phyloP scores from a whole-genome alignment of 1,140 invertebrate species.

The Zaprionus tsacasi region DNA sequence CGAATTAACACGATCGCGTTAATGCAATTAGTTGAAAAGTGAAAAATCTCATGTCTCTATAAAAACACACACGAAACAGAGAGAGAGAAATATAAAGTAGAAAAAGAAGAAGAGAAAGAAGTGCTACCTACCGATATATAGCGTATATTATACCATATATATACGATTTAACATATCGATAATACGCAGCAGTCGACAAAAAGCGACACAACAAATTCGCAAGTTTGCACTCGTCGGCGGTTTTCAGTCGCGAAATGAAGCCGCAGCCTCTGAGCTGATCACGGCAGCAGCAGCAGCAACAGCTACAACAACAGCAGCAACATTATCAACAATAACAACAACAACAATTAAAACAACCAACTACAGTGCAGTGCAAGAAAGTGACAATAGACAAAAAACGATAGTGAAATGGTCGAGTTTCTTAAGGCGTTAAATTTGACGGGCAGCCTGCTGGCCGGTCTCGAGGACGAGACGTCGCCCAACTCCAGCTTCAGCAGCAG shows the following conservation, averaged over 20 bases:
- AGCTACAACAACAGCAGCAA: conserved; percentile 9
- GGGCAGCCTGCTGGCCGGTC: conserved; percentile 65
- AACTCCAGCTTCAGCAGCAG: conserved; percentile 9
- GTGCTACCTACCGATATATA: not conserved
- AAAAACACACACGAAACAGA: conserved; percentile 25
- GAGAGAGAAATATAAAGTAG: conserved; percentile 19
- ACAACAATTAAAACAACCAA: not conserved
- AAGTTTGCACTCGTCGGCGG: conserved; percentile 64
- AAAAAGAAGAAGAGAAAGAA: not conserved
- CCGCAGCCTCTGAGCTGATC: conserved; percentile 69
- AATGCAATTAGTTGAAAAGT: conserved; percentile 81
- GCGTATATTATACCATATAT: conserved; percentile 5
- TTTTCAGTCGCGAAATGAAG: conserved; percentile 79
- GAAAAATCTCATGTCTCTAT: conserved; percentile 55
- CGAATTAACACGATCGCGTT: conserved; percentile 76
- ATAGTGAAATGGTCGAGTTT: conserved; percentile 57
- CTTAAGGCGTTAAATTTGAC: conserved; percentile 71
- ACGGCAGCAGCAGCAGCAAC: conserved; percentile 19
- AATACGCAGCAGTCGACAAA: conserved; percentile 64
- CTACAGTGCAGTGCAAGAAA: no score
- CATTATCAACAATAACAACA: conserved; percentile 2
- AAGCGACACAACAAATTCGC: conserved; percentile 67
- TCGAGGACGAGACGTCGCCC: conserved; percentile 41
- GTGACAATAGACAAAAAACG: conserved; percentile 3
- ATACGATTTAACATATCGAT: conserved; percentile 43